Evolutionary conservation across 2,888 invertebrate genomes (phyloP).

Genomic region (Azorinus chamasolen): DNA sequence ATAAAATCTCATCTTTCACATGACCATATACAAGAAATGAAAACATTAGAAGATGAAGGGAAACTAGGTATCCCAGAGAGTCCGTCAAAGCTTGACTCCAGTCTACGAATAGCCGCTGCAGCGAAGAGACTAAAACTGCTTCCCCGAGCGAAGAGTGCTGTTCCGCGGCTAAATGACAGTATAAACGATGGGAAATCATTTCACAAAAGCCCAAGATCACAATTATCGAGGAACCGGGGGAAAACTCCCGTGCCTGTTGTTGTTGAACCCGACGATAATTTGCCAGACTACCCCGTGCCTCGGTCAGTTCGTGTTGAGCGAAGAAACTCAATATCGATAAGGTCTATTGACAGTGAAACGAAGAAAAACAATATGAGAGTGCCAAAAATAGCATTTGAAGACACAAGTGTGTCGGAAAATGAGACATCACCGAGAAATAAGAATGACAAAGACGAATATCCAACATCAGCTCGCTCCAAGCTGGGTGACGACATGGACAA

Average conservation of each 20-base stretch:
- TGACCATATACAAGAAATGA: conserved; percentile 77
- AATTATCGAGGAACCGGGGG: neutral
- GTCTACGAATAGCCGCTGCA: conserved; percentile 79
- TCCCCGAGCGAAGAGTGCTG: conserved; percentile 46
- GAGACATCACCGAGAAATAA: no score
- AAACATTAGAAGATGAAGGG: conserved; percentile 75
- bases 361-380: neutral
- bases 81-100: conserved; percentile 68
- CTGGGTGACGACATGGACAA: no score
- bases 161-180: conserved; percentile 22
- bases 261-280: neutral
- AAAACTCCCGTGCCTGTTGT: neutral
- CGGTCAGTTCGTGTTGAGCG: conserved; percentile 10
- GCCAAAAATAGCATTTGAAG: no score
- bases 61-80: conserved; percentile 65
- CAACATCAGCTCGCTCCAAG: no score
- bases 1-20: conserved; percentile 78
- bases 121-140: conserved; percentile 73
- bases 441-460: no score
- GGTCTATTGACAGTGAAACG: neutral
- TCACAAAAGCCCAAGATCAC: neutral
- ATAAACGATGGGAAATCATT: neutral
- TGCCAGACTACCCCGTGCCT: conserved; percentile 9
- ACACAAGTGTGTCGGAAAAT: no score
- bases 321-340: conserved; percentile 6